Evolutionary conservation across 2,888 invertebrate species (phyloP), one percentile per base, ranked within the genome.

Genomic region (Phlogophora meticulosa): DNA sequence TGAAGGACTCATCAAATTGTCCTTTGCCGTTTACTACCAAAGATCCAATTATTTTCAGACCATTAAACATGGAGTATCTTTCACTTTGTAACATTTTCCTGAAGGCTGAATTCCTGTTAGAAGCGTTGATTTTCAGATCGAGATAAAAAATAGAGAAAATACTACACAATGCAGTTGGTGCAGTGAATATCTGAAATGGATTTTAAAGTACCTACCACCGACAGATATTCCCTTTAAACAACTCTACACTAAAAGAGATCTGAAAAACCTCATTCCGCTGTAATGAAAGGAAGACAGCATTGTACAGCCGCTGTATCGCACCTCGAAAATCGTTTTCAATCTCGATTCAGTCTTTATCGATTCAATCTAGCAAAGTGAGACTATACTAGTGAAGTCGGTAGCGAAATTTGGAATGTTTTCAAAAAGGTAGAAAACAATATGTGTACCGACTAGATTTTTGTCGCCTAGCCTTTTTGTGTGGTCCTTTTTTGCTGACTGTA

Each of bases 361-460:
- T 85, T 82, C 85, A 87, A 86, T 87, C 81, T 85, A 67, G 79
- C 72, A 78, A 81, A 86, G 82, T 86, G 84, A 80, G 72, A 81
- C 58, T 71, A 76, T 81, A 73, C 69, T 11, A 60, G 60, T 76
- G 45, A 58, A 70, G 69, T 52, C 17, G 43, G 52, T 49, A 68
- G 63, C 52, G 52, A 68, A 80, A 68, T 69, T 65, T 59, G 46
- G 64, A 67, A 70, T 80, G 59, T 77, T 70, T 76, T 67, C 59
- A 60, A 68, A 80, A 62, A 78, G 62, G 60, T 78, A 62, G 2
- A 28, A 28, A 38, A 77, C 66, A 68, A 64, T 63, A 65, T 69
- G 45, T 73, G 67, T 43, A 67, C 4, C 28, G 28, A 28, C 72
- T 56, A 57, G 64, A 78, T 63, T 74, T 77, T 77, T 71, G 66